A percentile compares a stretch with the other conserved stretches of the same genome.
Evolutionary conservation across 2,888 invertebrate genomes (phyloP).

Genomic region (Clunio marinus): DNA sequence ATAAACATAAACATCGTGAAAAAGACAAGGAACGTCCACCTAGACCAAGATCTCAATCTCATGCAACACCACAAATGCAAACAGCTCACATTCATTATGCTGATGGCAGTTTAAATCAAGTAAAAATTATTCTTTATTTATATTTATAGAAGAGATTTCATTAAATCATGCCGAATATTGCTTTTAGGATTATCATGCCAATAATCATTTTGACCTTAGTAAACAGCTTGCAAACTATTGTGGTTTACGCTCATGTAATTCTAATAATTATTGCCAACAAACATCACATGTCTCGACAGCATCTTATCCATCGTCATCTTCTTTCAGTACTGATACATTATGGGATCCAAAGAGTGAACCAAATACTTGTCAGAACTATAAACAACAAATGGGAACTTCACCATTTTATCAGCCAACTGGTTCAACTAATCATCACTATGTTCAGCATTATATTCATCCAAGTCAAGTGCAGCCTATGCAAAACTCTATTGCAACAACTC

Average conservation of each 20-base stretch:
- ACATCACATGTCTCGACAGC: slow-evolving; percentile 59
- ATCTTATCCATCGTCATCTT: slow-evolving; percentile 67
- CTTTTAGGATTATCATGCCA: slow-evolving; percentile 51
- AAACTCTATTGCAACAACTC: slow-evolving; percentile 44
- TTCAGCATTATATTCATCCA: slow-evolving; percentile 49
- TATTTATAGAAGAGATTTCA: no score
- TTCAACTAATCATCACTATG: slow-evolving; percentile 44
- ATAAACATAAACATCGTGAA: slow-evolving; percentile 57
- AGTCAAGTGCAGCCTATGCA: slow-evolving; percentile 50
- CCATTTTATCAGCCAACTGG: slow-evolving; percentile 44
- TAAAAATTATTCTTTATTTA: background rate
- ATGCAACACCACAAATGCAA: slow-evolving; percentile 42
- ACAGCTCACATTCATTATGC: slow-evolving; percentile 22
- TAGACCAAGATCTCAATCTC: slow-evolving; percentile 47
- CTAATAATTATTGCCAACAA: slow-evolving; percentile 66
- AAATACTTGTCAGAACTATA: slow-evolving; percentile 30
- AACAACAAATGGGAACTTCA: slow-evolving; percentile 48
- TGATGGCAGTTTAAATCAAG: background rate
- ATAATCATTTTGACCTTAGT: slow-evolving; percentile 58
- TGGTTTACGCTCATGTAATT: slow-evolving; percentile 77
- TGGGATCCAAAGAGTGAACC: slow-evolving; percentile 62
- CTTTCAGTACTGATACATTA: slow-evolving; percentile 81
- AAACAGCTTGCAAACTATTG: slow-evolving; percentile 71
- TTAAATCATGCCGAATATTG: background rate
- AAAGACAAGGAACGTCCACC: slow-evolving; percentile 50